phyloP scores from a whole-genome alignment of 1,140 invertebrate species.

The Drosophila oshimai region DNA sequence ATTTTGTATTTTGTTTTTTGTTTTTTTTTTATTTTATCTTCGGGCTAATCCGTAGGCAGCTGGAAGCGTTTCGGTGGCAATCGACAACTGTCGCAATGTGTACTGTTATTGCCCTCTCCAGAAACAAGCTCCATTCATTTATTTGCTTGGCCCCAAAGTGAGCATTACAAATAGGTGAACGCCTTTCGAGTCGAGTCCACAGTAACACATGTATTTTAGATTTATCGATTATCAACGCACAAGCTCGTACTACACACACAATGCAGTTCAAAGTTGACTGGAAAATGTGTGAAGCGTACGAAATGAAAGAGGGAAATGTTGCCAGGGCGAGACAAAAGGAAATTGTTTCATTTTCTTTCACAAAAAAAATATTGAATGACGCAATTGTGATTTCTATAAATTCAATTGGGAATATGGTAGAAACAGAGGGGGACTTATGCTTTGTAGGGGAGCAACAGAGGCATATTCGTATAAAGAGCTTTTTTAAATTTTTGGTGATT shows the following conservation, averaged over 20 bases:
- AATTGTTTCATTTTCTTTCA: conserved; percentile 53
- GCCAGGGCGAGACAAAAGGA: conserved; percentile 47
- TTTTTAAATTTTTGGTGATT: background rate
- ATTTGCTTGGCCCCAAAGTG: conserved; percentile 46
- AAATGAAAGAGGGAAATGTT: conserved; percentile 20
- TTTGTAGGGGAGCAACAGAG: background rate
- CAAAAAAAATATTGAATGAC: conserved; percentile 7
- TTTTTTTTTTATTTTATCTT: too few species aligned
- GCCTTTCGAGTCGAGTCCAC: conserved; percentile 6
- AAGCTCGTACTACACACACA: conserved; percentile 3
- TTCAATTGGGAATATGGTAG: conserved; percentile 2
- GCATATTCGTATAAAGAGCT: background rate
- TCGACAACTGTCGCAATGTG: conserved; percentile 59
- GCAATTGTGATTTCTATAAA: conserved; percentile 48
- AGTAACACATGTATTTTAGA: conserved; percentile 40
- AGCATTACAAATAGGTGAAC: conserved; percentile 54
- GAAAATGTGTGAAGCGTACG: conserved; percentile 26
- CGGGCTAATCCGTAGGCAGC: conserved; percentile 48
- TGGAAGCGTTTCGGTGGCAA: conserved; percentile 48
- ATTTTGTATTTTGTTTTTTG: too few species aligned
- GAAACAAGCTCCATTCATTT: conserved; percentile 20
- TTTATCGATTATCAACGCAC: conserved; percentile 73
- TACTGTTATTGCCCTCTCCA: conserved; percentile 2
- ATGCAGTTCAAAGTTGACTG: conserved; percentile 41
- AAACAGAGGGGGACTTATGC: background rate